phyloP scores from a whole-genome alignment of 2,113 vertebrate species.

The Leiothrix lutea region DNA sequence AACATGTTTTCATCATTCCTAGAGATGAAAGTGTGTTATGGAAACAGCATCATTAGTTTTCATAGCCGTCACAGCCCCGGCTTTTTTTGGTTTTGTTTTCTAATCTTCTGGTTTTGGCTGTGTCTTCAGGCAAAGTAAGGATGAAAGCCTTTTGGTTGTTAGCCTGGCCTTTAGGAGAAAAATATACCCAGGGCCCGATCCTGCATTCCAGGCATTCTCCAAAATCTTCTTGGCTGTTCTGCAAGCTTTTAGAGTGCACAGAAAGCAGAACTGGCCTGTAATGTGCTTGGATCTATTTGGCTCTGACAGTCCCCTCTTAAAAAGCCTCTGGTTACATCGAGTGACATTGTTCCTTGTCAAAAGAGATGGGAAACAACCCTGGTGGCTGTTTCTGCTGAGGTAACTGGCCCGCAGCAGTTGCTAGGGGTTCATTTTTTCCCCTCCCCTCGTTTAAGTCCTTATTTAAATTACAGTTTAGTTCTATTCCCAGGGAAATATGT shows the following conservation, averaged over 20 bases:
- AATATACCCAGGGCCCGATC: neutral
- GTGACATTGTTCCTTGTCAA: neutral
- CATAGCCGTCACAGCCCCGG: neutral
- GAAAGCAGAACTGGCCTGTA: neutral
- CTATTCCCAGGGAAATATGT: neutral
- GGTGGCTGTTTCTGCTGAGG: neutral
- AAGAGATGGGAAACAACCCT: neutral
- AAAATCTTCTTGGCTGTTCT: slow-evolving; percentile 25
- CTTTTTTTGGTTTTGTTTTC: neutral
- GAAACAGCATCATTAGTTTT: neutral
- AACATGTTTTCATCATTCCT: neutral
- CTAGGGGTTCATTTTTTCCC: neutral
- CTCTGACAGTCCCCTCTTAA: neutral
- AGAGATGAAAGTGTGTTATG: neutral
- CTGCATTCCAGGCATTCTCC: slow-evolving; percentile 54
- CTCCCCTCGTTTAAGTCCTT: neutral
- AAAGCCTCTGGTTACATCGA: neutral
- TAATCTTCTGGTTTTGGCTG: neutral
- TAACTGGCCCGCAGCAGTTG: neutral
- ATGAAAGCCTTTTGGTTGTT: slow-evolving; percentile 1
- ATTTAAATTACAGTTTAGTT: neutral
- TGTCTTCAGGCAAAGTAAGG: neutral
- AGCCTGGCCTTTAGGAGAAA: slow-evolving; percentile 9
- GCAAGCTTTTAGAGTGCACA: slow-evolving; percentile 5
- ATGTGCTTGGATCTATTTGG: neutral